Conservation (phyloP, 2,797 vertebrate species). For the Eulemur albifrons region DNA sequence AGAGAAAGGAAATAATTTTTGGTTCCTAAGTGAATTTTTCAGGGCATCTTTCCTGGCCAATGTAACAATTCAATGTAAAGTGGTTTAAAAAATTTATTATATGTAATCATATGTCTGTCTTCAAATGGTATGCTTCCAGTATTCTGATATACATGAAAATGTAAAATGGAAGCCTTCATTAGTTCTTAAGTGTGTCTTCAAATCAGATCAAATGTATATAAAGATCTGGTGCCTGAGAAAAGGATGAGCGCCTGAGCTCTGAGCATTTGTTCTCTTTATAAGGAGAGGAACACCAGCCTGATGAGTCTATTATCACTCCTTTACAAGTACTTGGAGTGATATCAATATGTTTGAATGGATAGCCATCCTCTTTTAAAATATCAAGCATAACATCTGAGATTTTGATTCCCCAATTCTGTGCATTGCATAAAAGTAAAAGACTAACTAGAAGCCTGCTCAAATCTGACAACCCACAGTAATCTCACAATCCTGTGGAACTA, state of each 20-base stretch:
- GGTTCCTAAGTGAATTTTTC: not conserved
- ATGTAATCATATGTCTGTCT: not conserved
- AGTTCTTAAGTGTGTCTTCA: conserved; percentile 48
- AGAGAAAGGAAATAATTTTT: not conserved
- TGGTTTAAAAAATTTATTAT: conserved; percentile 1
- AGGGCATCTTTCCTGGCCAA: not conserved
- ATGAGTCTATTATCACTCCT: conserved; percentile 41
- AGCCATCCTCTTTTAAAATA: conserved; percentile 39
- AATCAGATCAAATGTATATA: conserved; percentile 32
- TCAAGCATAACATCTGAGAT: conserved; percentile 20
- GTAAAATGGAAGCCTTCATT: conserved; percentile 34
- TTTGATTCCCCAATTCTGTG: conserved; percentile 41
- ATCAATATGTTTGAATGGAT: conserved; percentile 23
- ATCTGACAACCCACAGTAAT: not conserved
- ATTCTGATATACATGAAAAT: conserved; percentile 26
- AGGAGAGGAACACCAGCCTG: conserved; percentile 4
- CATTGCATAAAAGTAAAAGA: conserved; percentile 18
- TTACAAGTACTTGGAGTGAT: conserved; percentile 36
- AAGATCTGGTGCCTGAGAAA: not conserved
- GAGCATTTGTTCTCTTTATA: not conserved
- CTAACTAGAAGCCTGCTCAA: not conserved
- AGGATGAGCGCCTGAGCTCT: not conserved
- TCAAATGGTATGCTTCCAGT: not conserved
- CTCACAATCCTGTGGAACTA: not conserved
- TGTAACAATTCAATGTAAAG: conserved; percentile 11